Conservation (phyloP, 2,797 vertebrate species). For the Anisognathus igniventris region DNA sequence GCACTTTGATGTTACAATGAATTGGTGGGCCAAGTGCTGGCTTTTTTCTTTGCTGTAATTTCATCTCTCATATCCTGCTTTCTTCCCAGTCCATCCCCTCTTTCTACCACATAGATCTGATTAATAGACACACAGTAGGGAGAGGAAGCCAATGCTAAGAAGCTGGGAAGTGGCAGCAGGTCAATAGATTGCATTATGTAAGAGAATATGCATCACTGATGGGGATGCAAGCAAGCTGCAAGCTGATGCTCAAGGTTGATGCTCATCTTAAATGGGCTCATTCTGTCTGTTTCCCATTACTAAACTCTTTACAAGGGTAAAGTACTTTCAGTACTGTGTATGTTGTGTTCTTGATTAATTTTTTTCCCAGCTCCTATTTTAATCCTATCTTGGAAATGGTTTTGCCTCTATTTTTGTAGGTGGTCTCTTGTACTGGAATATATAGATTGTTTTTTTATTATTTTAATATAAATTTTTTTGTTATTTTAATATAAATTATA, state of each 20-base stretch:
- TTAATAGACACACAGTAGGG: neutral
- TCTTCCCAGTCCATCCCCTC: neutral
- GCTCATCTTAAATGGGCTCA: neutral
- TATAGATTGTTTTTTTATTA: neutral
- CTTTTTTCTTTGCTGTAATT: neutral
- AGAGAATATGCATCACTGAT: neutral
- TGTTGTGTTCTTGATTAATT: neutral
- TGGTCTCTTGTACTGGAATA: neutral
- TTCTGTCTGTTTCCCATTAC: neutral
- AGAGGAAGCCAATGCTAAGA: neutral
- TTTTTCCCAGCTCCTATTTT: neutral
- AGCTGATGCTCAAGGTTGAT: neutral
- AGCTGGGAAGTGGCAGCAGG: neutral
- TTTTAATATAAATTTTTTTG: no score
- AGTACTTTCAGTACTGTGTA: neutral
- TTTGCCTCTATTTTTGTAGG: neutral
- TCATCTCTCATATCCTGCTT: neutral
- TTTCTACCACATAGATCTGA: neutral
- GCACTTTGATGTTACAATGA: neutral
- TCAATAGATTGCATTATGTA: neutral
- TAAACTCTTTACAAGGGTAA: neutral
- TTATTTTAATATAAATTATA: no score
- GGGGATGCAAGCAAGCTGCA: neutral
- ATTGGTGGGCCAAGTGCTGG: neutral
- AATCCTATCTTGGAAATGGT: neutral